These are phyloP conservation scores for Adineta ricciae DNA, from an alignment of 2,888 invertebrate species.

Conservation along the genomic window DNA sequence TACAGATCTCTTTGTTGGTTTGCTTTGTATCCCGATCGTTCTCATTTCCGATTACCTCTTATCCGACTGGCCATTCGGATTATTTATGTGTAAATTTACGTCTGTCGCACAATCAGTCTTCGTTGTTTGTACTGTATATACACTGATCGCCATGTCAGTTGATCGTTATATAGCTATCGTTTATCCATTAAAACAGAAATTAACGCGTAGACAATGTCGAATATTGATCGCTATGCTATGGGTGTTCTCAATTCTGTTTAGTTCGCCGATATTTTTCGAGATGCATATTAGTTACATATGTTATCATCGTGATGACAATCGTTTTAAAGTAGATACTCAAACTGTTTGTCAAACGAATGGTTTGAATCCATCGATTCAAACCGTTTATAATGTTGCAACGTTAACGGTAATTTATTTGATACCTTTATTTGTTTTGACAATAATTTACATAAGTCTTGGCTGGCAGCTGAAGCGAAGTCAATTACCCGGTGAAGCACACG, in stretches of 20 bases:
- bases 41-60: conserved; percentile 23
- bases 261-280: conserved; percentile 19
- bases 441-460: conserved; percentile 75
- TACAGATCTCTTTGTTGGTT: conserved; percentile 21
- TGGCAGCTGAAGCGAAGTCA: conserved; percentile 75
- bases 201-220: conserved; percentile 8
- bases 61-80: conserved; percentile 28
- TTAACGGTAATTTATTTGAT: conserved; percentile 72
- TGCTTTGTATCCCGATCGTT: conserved; percentile 30
- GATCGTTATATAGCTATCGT: conserved; percentile 31
- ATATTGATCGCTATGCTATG: conserved; percentile 12
- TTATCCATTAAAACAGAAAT: conserved; percentile 21
- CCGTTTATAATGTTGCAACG: conserved; percentile 63
- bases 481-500: conserved; percentile 76
- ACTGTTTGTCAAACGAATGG: neutral
- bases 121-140: conserved; percentile 29
- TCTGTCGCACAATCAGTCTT: conserved; percentile 28
- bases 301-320: neutral
- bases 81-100: conserved; percentile 26
- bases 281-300: neutral
- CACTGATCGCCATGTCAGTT: conserved; percentile 28
- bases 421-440: conserved; percentile 69
- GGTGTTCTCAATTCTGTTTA: conserved; percentile 15
- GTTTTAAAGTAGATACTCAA: neutral
- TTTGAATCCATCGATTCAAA: neutral